phyloP scores from a whole-genome alignment of 2,797 vertebrate genomes.

The Poeciliopsis paucimaculata region DNA sequence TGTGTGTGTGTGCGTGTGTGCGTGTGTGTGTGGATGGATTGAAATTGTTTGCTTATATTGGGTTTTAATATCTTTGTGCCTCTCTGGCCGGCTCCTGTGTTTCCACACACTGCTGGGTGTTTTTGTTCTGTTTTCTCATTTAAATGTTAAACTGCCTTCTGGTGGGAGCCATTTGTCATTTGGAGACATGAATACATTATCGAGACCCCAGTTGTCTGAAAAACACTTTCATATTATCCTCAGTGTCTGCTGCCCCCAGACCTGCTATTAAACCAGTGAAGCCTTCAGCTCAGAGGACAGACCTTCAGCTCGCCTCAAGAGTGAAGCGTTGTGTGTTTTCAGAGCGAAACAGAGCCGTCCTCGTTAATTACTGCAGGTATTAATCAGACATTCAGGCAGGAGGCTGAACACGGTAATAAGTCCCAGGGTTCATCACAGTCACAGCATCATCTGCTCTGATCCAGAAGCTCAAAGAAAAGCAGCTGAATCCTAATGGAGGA shows the following conservation, averaged over 20 bases:
- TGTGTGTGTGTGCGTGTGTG: slow-evolving; percentile 37
- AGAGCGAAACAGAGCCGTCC: slow-evolving; percentile 31
- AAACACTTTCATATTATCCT: slow-evolving; percentile 19
- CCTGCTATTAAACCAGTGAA: slow-evolving; percentile 51
- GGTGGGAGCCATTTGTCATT: slow-evolving; percentile 77
- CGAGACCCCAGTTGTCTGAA: slow-evolving; percentile 55
- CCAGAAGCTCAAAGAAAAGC: slow-evolving; percentile 48
- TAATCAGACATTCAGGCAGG: slow-evolving; percentile 26
- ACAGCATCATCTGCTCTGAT: slow-evolving; percentile 58
- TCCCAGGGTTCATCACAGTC: slow-evolving; percentile 51
- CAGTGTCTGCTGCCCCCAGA: slow-evolving; percentile 31
- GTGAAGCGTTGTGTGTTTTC: neutral
- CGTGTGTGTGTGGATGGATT: slow-evolving; percentile 31
- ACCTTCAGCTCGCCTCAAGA: slow-evolving; percentile 6
- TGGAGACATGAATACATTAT: slow-evolving; percentile 71
- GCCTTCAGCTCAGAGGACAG: slow-evolving; percentile 35
- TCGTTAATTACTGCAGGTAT: slow-evolving; percentile 53
- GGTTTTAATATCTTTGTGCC: slow-evolving; percentile 55
- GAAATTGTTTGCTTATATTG: slow-evolving; percentile 38
- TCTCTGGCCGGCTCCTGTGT: slow-evolving; percentile 33
- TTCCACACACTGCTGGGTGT: slow-evolving; percentile 39
- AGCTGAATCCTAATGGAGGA: slow-evolving; percentile 55
- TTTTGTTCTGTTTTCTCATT: slow-evolving; percentile 69
- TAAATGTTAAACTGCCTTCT: slow-evolving; percentile 73
- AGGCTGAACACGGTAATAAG: slow-evolving; percentile 35